Conservation (phyloP, 2,888 invertebrate species). For the Frankliniella fusca region DNA sequence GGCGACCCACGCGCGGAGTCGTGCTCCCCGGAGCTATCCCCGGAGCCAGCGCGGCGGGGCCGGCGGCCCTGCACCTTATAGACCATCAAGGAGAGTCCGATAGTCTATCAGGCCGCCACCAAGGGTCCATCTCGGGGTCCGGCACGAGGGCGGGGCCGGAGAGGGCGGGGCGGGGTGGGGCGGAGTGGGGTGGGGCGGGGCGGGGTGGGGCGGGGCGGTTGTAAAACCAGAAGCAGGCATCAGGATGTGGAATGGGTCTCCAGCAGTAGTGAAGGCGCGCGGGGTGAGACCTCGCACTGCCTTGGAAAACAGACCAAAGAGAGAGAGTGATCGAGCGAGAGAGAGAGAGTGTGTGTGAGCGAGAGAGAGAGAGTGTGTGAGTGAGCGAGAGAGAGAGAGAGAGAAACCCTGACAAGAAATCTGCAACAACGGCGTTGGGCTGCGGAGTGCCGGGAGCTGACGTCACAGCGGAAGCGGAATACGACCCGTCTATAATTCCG, state of each 20-base stretch:
- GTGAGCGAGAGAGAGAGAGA: too few relatives aligned
- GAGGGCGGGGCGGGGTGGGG: background rate
- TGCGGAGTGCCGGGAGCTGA: too few relatives aligned
- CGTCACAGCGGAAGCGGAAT: too few relatives aligned
- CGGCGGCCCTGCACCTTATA: slow-evolving; percentile 5
- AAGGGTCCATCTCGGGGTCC: background rate
- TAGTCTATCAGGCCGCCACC: slow-evolving; percentile 6
- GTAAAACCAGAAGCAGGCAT: background rate
- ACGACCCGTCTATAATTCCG: too few relatives aligned
- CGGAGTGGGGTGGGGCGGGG: background rate
- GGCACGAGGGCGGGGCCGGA: background rate
- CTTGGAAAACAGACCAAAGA: background rate
- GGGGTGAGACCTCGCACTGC: background rate
- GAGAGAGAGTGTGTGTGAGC: too few relatives aligned
- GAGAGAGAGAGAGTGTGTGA: background rate
- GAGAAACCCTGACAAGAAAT: too few relatives aligned
- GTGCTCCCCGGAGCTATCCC: too few relatives aligned
- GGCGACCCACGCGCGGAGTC: background rate
- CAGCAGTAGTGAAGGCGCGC: background rate
- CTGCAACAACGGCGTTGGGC: too few relatives aligned
- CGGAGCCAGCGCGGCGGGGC: background rate
- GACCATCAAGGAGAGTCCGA: slow-evolving; percentile 14
- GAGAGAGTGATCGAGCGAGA: background rate
- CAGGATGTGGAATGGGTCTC: background rate
- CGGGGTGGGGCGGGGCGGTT: background rate